Conservation (phyloP, 2,797 vertebrate genomes). For the Sebastes oblongus region DNA sequence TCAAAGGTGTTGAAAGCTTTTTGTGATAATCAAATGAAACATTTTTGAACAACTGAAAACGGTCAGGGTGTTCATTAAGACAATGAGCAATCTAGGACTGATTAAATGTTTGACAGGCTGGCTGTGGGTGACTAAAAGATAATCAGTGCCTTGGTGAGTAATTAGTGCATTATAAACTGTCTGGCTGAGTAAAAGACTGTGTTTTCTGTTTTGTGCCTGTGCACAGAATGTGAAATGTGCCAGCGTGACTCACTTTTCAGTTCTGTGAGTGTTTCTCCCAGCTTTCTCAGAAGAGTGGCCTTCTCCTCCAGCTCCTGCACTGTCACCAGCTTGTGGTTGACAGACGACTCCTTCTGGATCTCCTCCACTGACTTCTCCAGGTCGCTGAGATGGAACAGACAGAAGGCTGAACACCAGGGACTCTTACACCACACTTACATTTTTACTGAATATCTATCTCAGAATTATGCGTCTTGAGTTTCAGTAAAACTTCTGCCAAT, state of each 20-base stretch:
- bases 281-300: slow-evolving; percentile 88
- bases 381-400: slow-evolving; percentile 85
- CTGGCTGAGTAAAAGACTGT: slow-evolving; percentile 27
- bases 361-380: slow-evolving; percentile 96
- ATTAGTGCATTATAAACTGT: slow-evolving; percentile 56
- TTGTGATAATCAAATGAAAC: slow-evolving; percentile 14
- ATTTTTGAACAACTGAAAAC: slow-evolving; percentile 16
- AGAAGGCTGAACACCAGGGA: slow-evolving; percentile 66
- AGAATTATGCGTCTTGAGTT: slow-evolving; percentile 11
- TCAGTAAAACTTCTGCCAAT: slow-evolving; percentile 27
- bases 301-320: slow-evolving; percentile 97
- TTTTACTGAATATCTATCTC: slow-evolving; percentile 19
- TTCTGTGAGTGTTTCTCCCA: slow-evolving; percentile 95
- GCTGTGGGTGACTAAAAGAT: slow-evolving; percentile 52
- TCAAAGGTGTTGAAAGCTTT: slow-evolving; percentile 4
- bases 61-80: slow-evolving; percentile 43
- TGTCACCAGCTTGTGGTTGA: slow-evolving; percentile 90
- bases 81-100: slow-evolving; percentile 42
- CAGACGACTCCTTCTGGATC: slow-evolving; percentile 92
- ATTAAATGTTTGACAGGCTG: slow-evolving; percentile 50
- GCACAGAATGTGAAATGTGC: slow-evolving; percentile 41
- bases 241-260: slow-evolving; percentile 90
- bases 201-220: slow-evolving; percentile 38
- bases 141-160: slow-evolving; percentile 57
- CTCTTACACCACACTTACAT: slow-evolving; percentile 35